Percentiles rank a stretch among this genome's conserved stretches.
Evolutionary conservation across 2,113 vertebrate genomes (phyloP).

Genomic region (Miniopterus natalensis): DNA sequence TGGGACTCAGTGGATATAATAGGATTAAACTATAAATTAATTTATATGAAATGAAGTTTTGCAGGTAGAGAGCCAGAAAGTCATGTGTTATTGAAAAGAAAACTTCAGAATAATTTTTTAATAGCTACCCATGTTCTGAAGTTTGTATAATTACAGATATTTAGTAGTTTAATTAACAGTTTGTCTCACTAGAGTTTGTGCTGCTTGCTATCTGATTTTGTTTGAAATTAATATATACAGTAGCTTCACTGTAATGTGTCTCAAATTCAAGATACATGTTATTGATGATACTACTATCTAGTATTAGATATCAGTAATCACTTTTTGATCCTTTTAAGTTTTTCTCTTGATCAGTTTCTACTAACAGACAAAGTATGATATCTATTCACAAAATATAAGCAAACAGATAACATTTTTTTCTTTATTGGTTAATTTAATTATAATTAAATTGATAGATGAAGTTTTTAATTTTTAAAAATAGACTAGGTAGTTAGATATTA

Average conservation of each 20-base stretch:
- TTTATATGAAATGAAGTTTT: slow-evolving; percentile 31
- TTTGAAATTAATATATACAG: background rate
- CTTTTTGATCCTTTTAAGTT: background rate
- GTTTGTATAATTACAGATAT: background rate
- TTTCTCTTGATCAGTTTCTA: background rate
- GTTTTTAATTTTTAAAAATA: background rate
- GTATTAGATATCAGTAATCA: background rate
- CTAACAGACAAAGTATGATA: background rate
- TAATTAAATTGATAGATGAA: background rate
- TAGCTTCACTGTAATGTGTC: background rate
- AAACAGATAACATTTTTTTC: slow-evolving; percentile 23
- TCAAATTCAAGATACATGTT: slow-evolving; percentile 17
- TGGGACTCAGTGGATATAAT: background rate
- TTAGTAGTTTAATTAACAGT: background rate
- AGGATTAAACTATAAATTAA: background rate
- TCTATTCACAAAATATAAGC: background rate
- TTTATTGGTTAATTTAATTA: background rate
- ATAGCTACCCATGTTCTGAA: background rate
- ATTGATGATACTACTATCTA: background rate
- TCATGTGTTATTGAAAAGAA: background rate
- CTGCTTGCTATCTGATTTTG: background rate
- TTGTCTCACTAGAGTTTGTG: background rate
- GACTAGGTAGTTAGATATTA: background rate
- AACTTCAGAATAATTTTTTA: slow-evolving; percentile 13
- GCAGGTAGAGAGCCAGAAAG: background rate